Evolutionary conservation across 2,113 vertebrate species (phyloP), one percentile per base, ranked within the genome.

Genomic region (Epinephelus fuscoguttatus): DNA sequence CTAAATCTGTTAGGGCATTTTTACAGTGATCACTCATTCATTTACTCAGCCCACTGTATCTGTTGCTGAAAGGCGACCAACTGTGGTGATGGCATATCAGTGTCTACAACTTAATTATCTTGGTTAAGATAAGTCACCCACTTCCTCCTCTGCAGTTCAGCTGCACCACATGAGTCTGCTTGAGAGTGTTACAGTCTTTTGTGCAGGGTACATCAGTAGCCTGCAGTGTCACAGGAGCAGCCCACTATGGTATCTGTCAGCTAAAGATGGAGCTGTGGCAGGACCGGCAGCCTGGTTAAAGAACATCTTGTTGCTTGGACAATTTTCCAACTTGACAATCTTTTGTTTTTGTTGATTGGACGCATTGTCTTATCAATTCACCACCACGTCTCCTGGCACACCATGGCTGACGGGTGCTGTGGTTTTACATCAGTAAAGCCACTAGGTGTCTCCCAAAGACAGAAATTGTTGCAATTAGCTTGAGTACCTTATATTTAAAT

Each of bases 391-490:
- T 30, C 40, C 37, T 42, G 55, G 3, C 33, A 50, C 6, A 27
- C 21, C 42, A 17, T 17, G 12, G 59, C 42, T 60, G 18, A 53
- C 50, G 50, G 30, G 42, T 68, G 23, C 30, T 27, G 15, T 47
- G 59, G 67, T 79, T 47, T 50, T 79, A 56, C 52, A 86, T 33
- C 49, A 68, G 7, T 67, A 3, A 10, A 6, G 18, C 81, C 91
- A 90, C 87, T 88, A 90, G 90, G 80, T 85, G 89, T 88, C 90
- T 73, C 89, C 81, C 78, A 63, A 30, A 83, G 73, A 66, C 76
- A 69, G 73, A 30, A 12, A 67, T 25, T 49, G 33, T 15, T 59
- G 14, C 3, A 55, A 60, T 33, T 1, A 55, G 27, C 18, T 23
- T 66, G 7, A 57, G 10, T 7, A 13, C 23, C 3, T 60, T 8